Base-by-base conservation (phyloP, 1,140 invertebrate species). In the Pachyrhynchus sulphureomaculatus region DNA sequence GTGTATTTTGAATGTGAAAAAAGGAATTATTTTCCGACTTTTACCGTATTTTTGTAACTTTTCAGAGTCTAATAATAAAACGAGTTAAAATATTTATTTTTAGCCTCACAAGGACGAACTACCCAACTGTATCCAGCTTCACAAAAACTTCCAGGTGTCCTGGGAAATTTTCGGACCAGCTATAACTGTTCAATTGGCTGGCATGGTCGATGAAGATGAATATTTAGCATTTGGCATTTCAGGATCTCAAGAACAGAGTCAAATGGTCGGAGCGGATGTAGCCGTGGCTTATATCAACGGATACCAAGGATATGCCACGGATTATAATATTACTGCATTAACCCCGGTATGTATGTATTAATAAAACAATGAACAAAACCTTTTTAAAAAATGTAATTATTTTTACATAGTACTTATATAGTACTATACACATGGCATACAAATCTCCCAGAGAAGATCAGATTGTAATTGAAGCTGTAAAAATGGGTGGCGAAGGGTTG, bases 131-230 rank as follows among this genome's bases (percentile, higher is more conserved):
- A 75, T 89, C 65, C 91, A 93, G 76, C 80, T 95, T 4, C 92
- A 95, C 75, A 87, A 86, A 74, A 84, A 91, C 67, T 78, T 89
- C 51, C 91, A 93, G 80, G 82, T 94, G 2, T 86, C 87, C 8
- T 96, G 93, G 93, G 91, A 95, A 73, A 86, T 95, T 2, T 92
- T 93, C 73, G 91, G 92, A 0, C 88, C 87, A n/a, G 87, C 91
- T 73, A 87, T 96, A 44, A 94, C 92, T 1, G 84, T 96, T 52
- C 86, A 95, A 76, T 76, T 96, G 4, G 85, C 88, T n/a, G 92
- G 86, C n/a, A 85, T 88, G 80, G 75, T 83, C 77, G 87, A 72
- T 0, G 84, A 88, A 67, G 79, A 89, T 68, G 91, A 92, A 62
- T 96, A 94, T 74, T 87, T 95, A 83, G 86, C 90, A 13, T 95